Conservation (phyloP, 2,888 invertebrate species). For the Oxyscelio sp. region DNA sequence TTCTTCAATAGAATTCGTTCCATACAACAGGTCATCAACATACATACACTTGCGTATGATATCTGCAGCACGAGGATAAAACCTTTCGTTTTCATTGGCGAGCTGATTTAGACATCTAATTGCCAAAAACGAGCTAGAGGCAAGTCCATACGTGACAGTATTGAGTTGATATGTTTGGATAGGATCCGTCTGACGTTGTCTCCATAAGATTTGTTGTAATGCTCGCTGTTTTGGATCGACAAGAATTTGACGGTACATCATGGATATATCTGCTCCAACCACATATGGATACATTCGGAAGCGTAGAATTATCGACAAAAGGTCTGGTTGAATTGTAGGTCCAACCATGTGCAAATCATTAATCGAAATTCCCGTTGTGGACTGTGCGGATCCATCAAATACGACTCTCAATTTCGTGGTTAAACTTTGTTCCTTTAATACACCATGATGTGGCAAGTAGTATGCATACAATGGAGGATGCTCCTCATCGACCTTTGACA, state of each 20-base stretch:
- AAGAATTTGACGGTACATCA: constrained; percentile 78
- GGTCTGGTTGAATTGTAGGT: constrained; percentile 28
- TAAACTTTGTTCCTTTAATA: constrained; percentile 17
- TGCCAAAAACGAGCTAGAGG: constrained; percentile 76
- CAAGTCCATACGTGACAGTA: constrained; percentile 78
- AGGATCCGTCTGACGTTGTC: constrained; percentile 27
- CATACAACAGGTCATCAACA: constrained; percentile 37
- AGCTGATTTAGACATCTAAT: constrained; percentile 72
- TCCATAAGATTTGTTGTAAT: constrained; percentile 80
- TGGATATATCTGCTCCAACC: constrained; percentile 78
- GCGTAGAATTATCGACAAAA: constrained; percentile 64
- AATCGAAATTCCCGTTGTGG: constrained; percentile 73
- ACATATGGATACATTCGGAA: constrained; percentile 70
- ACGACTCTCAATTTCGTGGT: constrained; percentile 62
- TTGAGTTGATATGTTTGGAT: constrained; percentile 54
- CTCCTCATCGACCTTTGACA: constrained; percentile 16
- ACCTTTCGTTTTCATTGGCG: constrained; percentile 56
- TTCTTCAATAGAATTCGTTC: constrained; percentile 9
- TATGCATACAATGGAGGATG: not conserved
- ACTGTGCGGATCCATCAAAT: constrained; percentile 79
- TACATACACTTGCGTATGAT: constrained; percentile 33
- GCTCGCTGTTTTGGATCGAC: constrained; percentile 63
- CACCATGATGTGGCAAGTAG: constrained; percentile 25
- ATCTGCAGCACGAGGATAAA: constrained; percentile 13
- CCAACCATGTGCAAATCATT: constrained; percentile 76